Evolutionary conservation across 2,797 vertebrate genomes (phyloP), one percentile per base, ranked within the genome.

Genomic region (Catamblyrhynchus diadema): DNA sequence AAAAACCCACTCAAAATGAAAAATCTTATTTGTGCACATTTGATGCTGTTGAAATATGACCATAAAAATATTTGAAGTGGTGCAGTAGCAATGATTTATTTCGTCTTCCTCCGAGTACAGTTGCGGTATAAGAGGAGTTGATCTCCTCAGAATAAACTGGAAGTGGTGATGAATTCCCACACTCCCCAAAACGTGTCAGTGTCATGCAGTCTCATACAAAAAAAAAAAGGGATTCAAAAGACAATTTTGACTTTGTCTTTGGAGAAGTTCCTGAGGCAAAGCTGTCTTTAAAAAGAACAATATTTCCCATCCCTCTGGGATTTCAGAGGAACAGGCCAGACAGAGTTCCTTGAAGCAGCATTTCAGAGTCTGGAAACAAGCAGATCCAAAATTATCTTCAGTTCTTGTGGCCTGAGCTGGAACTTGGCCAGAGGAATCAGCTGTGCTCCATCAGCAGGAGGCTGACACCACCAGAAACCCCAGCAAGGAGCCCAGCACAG

Each of bases 381-480:
- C 86, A 90, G 69, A 94, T 93, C 69, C 94, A 81, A 96, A 94
- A 93, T 90, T 57, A 42, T 96, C 80, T 81, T 11, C 69, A 50
- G 45, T 65, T 80, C 77, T 83, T 74, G 90, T 85, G 95, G 91
- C 88, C 85, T 86, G 72, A 60, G 57, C 64, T 96, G 95, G 93
- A 91, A 32, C 25, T 32, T 67, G 17, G 39, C 83, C 96, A 95
- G 92, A 78, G 77, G 53, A 81, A 95, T 96, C 88, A 93, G 93
- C 90, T 96, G 93, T 42, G 64, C 82, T 88, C 67, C 69, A 90
- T 86, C 96, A 90, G 75, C 90, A 83, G 72, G 72, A 94, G 71
- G 66, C 69, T 71, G 92, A 85, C 82, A 89, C 64, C 79, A 77
- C 33, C 51, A 88, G 32, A 67, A 88, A 93, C 14, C 71, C 81